phyloP scores from a whole-genome alignment of 2,888 invertebrate species.

The Caenorhabditis afra region DNA sequence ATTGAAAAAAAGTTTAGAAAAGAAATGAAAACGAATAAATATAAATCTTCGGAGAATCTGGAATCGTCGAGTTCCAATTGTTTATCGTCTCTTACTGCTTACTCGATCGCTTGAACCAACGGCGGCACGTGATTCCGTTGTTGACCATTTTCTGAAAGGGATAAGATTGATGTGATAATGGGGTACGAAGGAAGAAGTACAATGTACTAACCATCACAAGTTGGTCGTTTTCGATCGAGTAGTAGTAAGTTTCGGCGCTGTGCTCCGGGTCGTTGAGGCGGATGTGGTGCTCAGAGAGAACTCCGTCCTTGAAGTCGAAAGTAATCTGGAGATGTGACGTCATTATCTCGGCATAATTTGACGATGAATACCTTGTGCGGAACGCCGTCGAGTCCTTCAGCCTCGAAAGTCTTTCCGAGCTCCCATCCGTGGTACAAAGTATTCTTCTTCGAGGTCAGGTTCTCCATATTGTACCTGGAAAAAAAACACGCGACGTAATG shows the following conservation, averaged over 20 bases:
- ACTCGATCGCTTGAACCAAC: slow-evolving; percentile 76
- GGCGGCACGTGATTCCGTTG: slow-evolving; percentile 74
- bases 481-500: background rate
- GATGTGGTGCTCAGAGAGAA: slow-evolving; percentile 75
- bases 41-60: slow-evolving; percentile 11
- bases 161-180: background rate
- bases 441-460: slow-evolving; percentile 75
- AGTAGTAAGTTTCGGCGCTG: slow-evolving; percentile 77
- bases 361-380: slow-evolving; percentile 68
- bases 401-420: slow-evolving; percentile 77
- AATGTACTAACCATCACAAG: slow-evolving; percentile 71
- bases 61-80: slow-evolving; percentile 7
- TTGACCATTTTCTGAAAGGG: slow-evolving; percentile 75
- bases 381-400: slow-evolving; percentile 76
- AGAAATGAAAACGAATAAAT: slow-evolving; percentile 15
- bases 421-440: slow-evolving; percentile 72
- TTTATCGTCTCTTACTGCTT: slow-evolving; percentile 27
- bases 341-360: background rate
- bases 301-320: slow-evolving; percentile 70
- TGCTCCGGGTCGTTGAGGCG: slow-evolving; percentile 77
- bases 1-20: slow-evolving; percentile 14
- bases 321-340: slow-evolving; percentile 71
- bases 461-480: slow-evolving; percentile 73
- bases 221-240: slow-evolving; percentile 74
- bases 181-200: background rate